Evolutionary conservation across 2,113 vertebrate genomes (phyloP), one percentile per base, ranked within the genome.

Genomic region (Hippocampus zosterae): DNA sequence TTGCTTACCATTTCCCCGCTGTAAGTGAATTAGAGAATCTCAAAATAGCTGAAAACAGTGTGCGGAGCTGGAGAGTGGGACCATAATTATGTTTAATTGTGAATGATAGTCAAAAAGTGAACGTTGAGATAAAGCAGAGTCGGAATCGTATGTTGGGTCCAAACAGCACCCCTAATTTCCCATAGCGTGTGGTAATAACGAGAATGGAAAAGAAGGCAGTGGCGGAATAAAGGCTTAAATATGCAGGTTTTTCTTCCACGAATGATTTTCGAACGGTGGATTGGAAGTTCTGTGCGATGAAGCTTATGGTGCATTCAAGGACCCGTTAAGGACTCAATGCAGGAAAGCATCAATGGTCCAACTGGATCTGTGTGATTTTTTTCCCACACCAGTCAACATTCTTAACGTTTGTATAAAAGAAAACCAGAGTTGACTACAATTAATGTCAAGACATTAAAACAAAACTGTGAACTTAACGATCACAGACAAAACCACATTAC

Each of bases 41-140:
- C 68, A 77, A 68, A 70, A 69, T 71, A 69, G 77, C 69, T 42
- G 21, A 29, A 60, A 57, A 42, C 50, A 62, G 41, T 57, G 33
- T 56, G 67, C 76, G 75, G 78, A 75, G 79, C 76, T 44, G 69
- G 62, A 77, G 72, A 82, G 74, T 71, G 65, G 83, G 84, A 85
- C 84, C 79, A 79, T 71, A 81, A 85, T 88, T 84, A 81, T 48
- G 25, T 78, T 75, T 76, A 88, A 88, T 81, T 72, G 66, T 61
- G 48, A 67, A 67, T 73, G 72, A 78, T 81, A 74, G 46, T 74
- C 65, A 29, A 57, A 78, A 78, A 77, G 62, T 73, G 40, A 52
- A 21, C 63, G 60, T 68, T 84, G 82, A 88, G 76, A 82, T 77
- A 72, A 84, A 69, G 72, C 80, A 85, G 85, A 69, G 69, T 76